Percentiles rank a stretch among this genome's conserved stretches.
Evolutionary conservation across 2,113 vertebrate genomes (phyloP).

Genomic region (Corynorhinus townsendii): DNA sequence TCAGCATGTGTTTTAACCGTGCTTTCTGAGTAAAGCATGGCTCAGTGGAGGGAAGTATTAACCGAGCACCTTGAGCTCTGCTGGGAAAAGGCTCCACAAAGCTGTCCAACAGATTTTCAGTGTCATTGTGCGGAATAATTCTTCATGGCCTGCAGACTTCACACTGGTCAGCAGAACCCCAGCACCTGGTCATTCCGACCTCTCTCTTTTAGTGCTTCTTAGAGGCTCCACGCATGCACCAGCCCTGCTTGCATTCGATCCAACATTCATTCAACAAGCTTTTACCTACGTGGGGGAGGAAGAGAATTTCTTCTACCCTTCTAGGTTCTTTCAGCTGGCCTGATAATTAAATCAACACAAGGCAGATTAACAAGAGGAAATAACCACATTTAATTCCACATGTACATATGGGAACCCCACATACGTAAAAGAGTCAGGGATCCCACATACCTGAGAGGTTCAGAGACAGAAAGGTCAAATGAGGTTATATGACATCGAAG

Average conservation of each 20-base stretch:
- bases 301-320: background rate
- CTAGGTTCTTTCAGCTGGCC: background rate
- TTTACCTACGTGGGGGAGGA: background rate
- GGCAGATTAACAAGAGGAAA: background rate
- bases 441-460: background rate
- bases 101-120: background rate
- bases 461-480: background rate
- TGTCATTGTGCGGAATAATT: background rate
- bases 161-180: background rate
- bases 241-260: background rate
- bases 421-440: background rate
- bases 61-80: background rate
- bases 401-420: background rate
- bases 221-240: fast-evolving
- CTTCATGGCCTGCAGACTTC: background rate
- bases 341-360: background rate
- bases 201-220: background rate
- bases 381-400: background rate
- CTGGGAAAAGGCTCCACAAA: background rate
- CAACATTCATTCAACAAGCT: background rate
- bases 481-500: background rate
- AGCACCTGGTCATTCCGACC: background rate
- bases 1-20: background rate
- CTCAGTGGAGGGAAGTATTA: background rate
- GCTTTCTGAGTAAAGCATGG: background rate